Base-by-base conservation (phyloP, 2,888 invertebrate genomes). In the Clostera curtula region DNA sequence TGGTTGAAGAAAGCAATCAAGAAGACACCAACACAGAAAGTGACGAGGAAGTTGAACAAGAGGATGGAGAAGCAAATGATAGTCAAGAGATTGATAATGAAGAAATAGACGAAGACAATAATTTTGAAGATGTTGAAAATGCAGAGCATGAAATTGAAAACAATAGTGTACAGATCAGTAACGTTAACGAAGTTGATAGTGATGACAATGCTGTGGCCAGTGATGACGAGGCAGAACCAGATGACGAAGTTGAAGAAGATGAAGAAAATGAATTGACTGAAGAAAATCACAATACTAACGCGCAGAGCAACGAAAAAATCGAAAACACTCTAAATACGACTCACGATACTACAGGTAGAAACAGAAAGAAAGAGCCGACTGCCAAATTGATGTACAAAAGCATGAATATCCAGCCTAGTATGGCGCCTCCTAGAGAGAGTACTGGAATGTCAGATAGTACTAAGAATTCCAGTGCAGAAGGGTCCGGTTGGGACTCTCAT, bases 401-500 rank as follows among this genome's bases (percentile, higher is more conserved):
- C 11, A 27, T 58, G 1, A 49, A 50, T 24, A 40, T 61, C 1
- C 56, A 34, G 35, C 57, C 54, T 2, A 74, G 66, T 32, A 31
- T 70, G 11, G 64, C 50, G 1, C 54, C 70, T 0, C 43, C 41
- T 0, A 58, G 63, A 43, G 60, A 69, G 8, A 74, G 68, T 18
- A 54, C 47, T 2, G 59, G 54, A 1, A 39, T 69, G 1, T 65
- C 65, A 1, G 67, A 69, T 33, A 65, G 58, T 0, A 52, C 61
- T n/a, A 56, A 11, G 8, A 55, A 68, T 35, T 79, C 75, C 2
- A 77, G 68, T 16, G 68, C 56, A 0, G 76, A 75, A 53, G 67
- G 69, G 1, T 80, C 82, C 0, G 74, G 69, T 1, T 82, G 82
- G 82, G 82, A 82, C 23, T 82, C 82, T 0, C 82, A 82, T 36